Conservation (phyloP, 2,797 vertebrate species). For the Betta splendens region DNA sequence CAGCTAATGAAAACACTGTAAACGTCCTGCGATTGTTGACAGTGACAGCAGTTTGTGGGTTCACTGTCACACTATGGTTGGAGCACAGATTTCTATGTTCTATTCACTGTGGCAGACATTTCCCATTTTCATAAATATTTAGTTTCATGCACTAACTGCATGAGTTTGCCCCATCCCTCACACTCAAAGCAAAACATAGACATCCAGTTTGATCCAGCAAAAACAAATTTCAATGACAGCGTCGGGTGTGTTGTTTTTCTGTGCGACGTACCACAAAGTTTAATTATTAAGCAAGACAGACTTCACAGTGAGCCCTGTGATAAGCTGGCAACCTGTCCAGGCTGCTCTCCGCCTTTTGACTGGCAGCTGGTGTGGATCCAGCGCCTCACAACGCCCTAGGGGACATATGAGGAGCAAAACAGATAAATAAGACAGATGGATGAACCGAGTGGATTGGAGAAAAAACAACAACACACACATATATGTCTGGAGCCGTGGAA, state of each 20-base stretch:
- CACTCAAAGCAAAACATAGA: constrained; percentile 1
- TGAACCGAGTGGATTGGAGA: no score
- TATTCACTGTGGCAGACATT: constrained; percentile 17
- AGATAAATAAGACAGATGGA: no score
- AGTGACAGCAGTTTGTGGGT: constrained; percentile 15
- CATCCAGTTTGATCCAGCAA: not conserved
- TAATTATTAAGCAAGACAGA: not conserved
- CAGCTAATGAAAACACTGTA: not conserved
- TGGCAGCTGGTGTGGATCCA: no score
- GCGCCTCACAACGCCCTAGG: no score
- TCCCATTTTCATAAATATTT: constrained; percentile 32
- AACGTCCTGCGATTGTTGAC: constrained; percentile 52
- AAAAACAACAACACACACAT: no score
- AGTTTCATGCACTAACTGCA: constrained; percentile 14
- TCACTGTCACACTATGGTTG: constrained; percentile 5
- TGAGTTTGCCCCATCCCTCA: not conserved
- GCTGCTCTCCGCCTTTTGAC: no score
- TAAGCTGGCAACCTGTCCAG: no score
- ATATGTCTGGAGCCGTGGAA: no score
- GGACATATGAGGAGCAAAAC: no score
- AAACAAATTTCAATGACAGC: not conserved
- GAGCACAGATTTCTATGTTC: constrained; percentile 13
- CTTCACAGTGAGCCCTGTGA: no score
- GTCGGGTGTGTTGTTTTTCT: not conserved
- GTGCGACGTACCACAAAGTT: not conserved